Evolutionary conservation across 2,888 invertebrate species (phyloP).

Genomic region (Sminthurinus aureus): DNA sequence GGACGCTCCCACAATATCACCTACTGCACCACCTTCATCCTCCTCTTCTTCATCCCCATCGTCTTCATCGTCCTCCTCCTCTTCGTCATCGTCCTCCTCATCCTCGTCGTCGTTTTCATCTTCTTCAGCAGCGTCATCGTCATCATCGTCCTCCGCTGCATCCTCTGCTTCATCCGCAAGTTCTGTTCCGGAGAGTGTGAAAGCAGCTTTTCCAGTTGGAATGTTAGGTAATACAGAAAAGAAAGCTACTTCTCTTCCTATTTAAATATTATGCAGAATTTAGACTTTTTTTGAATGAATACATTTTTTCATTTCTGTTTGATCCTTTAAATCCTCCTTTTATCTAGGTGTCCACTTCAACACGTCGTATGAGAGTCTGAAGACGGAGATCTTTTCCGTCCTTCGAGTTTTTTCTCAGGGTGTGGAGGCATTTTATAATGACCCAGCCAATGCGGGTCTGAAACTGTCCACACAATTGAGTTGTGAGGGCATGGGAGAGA

Average conservation of each 20-base stretch:
- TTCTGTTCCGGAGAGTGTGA: conserved; percentile 63
- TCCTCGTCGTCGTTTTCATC: not conserved
- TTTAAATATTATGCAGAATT: not conserved
- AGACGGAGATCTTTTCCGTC: conserved; percentile 87
- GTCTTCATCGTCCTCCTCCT: too few relatives aligned
- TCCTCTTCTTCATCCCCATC: too few relatives aligned
- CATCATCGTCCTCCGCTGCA: not conserved
- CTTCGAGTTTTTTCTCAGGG: conserved; percentile 91
- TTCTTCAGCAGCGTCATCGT: not conserved
- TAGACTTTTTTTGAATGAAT: not conserved
- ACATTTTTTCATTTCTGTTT: too few relatives aligned
- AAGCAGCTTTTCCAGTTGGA: conserved; percentile 82
- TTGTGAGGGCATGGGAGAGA: conserved; percentile 77
- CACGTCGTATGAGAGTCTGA: conserved; percentile 81
- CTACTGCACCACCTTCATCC: too few relatives aligned
- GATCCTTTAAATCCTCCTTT: not conserved
- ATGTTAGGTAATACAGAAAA: conserved; percentile 77
- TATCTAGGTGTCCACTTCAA: conserved; percentile 83
- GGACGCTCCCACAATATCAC: conserved; percentile 67
- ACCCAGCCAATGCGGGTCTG: conserved; percentile 73
- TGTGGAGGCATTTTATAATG: conserved; percentile 83
- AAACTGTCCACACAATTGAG: conserved; percentile 79
- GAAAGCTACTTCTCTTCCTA: not conserved
- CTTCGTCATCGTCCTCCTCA: too few relatives aligned
- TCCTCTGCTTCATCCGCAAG: conserved; percentile 65